Base-by-base conservation (phyloP, 2,797 vertebrate species). In the Odontamblyopus lacepedii region DNA sequence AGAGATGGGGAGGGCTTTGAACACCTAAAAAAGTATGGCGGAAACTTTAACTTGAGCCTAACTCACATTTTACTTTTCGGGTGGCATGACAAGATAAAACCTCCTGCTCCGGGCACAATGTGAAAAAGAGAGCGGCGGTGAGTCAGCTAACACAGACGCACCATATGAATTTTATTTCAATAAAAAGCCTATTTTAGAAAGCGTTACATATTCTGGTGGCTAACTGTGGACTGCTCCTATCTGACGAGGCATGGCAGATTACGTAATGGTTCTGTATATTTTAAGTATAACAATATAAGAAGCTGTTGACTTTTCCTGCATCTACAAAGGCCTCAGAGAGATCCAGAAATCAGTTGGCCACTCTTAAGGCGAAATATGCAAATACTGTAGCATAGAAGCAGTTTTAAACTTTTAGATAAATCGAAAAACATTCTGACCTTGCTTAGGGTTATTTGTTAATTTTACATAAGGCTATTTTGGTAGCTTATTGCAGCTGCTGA, bases 21-120 rank as follows among this genome's bases (percentile, higher is more conserved):
- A 69, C 64, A 63, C 73, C 72, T 71, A 13, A 61, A 75, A 79
- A 60, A 30, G 73, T 66, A 67, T 16, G n/a, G 68, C 60, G 69
- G 74, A 87, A 83, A 81, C 55, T 85, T 86, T 84, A 77, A 75
- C 76, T 85, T 70, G 38, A 65, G 74, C 72, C 72, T 66, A 80
- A 82, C 73, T 76, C 71, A 68, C 65, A 73, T 85, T 78, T 83
- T 81, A 72, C 75, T 77, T 73, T 66, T 69, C 66, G 75, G 68
- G 78, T 83, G 82, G 75, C 80, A 72, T 69, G 75, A 85, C 27
- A 32, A 75, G 86, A 90, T 88, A 85, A 89, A 85, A 81, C 82
- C 75, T 78, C 82, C 72, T 56, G 69, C 74, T 83, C 71, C 71
- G 61, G 77, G 79, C 70, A 73, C 76, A 77, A 74, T 83, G 44